phyloP scores from a whole-genome alignment of 2,113 vertebrate genomes.

The Trogon surrucura region DNA sequence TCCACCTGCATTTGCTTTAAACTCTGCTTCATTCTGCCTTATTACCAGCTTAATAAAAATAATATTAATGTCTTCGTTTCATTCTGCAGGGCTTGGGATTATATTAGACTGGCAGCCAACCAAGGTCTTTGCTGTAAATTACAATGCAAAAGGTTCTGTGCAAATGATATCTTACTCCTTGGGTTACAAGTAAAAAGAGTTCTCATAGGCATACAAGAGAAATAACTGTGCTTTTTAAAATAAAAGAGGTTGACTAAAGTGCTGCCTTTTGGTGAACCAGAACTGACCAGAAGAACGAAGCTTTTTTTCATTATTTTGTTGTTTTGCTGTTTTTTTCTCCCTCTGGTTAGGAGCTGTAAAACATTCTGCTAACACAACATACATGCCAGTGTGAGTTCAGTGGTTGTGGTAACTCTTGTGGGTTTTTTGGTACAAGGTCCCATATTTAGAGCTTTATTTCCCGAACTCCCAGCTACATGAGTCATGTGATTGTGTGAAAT shows the following conservation, averaged over 20 bases:
- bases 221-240: background rate
- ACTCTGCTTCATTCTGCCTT: conserved; percentile 4
- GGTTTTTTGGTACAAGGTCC: background rate
- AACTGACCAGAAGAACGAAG: background rate
- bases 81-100: background rate
- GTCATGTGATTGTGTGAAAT: background rate
- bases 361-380: background rate
- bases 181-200: background rate
- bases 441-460: background rate
- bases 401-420: background rate
- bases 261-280: background rate
- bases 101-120: conserved; percentile 30
- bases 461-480: background rate
- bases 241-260: background rate
- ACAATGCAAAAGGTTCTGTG: background rate
- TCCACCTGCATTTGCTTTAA: conserved; percentile 53
- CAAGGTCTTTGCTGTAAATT: background rate
- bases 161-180: background rate
- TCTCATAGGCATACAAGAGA: background rate
- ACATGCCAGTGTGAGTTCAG: background rate
- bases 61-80: conserved; percentile 36
- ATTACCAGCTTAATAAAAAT: conserved; percentile 52
- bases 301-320: background rate
- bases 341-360: background rate
- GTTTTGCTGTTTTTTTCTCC: background rate